Evolutionary conservation across 2,113 vertebrate species (phyloP), one percentile per base, ranked within the genome.

Genomic region (Archocentrus centrarchus): DNA sequence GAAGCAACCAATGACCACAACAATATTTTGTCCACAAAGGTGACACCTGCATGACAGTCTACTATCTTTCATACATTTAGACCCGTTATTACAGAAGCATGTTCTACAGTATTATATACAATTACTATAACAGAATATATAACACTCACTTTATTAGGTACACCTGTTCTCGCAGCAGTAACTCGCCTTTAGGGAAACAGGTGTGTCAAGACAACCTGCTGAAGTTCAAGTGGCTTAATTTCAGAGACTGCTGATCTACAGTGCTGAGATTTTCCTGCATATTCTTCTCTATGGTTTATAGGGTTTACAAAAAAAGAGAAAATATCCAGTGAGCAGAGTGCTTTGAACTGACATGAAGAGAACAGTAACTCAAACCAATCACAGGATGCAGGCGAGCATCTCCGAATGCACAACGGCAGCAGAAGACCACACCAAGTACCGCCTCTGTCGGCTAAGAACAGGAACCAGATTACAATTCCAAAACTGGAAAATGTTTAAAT

Each of bases 341-440:
- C 27, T 70, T 50, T 2, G 24, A 50, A 41, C 41, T 70, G 24
- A 57, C 10, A 57, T 9, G 8, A 70, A 4, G 24, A 4, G 15
- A 70, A 70, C 24, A 20, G 64, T 70, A 70, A 70, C 41, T 70
- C 64, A 20, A 30, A 30, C 24, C 44, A 47, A 47, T 4, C 13
- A 20, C 4, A 17, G 44, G 5, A 50, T 70, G 44, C 9, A 1
- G 17, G 11, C 20, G 24, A 18, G 47, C 64, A 53, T 7, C 50
- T 18, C 15, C 18, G 50, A 53, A 18, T 8, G 17, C 6, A 53
- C 47, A 50, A 7, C 13, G 27, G 27, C 24, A 30, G 9, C 15
- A 20, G 24, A 30, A 0, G 9, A 4, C 64, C 15, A 30, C 10
- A 70, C 15, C 22, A 1, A 1, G 15, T 68, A 14, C 47, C 5